These are phyloP conservation scores for Oryzias celebensis DNA, from an alignment of 2,113 vertebrate species.

Conservation along the genomic window DNA sequence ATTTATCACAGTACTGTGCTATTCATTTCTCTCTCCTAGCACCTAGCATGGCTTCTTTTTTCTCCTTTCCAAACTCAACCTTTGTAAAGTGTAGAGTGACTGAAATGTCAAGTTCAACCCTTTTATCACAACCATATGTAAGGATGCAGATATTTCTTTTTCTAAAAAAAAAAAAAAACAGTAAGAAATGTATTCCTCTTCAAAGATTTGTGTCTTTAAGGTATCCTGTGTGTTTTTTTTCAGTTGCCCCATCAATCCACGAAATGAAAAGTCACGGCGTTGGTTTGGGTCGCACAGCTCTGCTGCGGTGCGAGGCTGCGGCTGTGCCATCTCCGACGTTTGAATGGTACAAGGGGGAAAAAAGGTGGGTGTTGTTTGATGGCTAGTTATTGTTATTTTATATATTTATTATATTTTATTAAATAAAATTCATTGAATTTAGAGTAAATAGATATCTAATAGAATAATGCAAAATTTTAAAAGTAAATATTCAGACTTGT, in stretches of 20 bases:
- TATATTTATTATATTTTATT: too few species aligned
- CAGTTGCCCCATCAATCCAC: conserved; percentile 94
- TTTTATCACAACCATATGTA: not conserved
- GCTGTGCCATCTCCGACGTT: conserved; percentile 90
- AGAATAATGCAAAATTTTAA: too few species aligned
- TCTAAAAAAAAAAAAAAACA: not conserved
- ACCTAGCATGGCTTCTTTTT: conserved; percentile 37
- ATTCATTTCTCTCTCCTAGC: conserved; percentile 69
- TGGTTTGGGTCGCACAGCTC: conserved; percentile 85
- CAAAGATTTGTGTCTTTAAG: not conserved
- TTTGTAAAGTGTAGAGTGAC: conserved; percentile 37
- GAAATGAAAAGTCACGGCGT: conserved; percentile 93
- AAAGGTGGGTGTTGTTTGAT: conserved; percentile 83
- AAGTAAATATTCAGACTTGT: too few species aligned
- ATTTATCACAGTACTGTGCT: conserved; percentile 72
- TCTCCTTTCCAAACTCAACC: conserved; percentile 25
- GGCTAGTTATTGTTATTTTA: too few species aligned
- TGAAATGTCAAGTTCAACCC: conserved; percentile 24
- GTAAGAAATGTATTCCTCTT: not conserved
- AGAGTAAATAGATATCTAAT: too few species aligned
- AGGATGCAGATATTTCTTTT: not conserved
- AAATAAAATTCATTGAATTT: too few species aligned
- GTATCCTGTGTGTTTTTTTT: conserved; percentile 16
- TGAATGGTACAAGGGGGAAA: conserved; percentile 97
- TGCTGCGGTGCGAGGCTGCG: conserved; percentile 93